Evolutionary conservation across 2,888 invertebrate species (phyloP).

Genomic region (Caenorhabditis doughertyi): DNA sequence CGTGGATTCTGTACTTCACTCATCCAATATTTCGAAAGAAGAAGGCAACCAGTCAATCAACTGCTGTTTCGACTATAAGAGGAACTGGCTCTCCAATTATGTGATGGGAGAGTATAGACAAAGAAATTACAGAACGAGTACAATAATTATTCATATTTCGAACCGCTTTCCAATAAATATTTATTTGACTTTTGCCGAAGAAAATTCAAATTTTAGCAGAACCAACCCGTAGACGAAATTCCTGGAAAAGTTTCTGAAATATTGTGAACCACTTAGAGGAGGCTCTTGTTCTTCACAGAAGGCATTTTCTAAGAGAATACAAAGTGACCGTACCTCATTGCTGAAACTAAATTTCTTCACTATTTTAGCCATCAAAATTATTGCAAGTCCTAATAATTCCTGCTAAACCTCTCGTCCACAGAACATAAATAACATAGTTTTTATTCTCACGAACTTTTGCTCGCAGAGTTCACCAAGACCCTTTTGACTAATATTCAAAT

Average conservation of each 20-base stretch:
- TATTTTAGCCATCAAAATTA: too few relatives aligned
- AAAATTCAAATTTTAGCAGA: background rate
- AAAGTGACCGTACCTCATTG: too few relatives aligned
- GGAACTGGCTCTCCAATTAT: slow-evolving; percentile 14
- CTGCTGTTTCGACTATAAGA: slow-evolving; percentile 8
- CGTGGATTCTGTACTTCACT: slow-evolving; percentile 54
- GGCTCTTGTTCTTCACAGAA: too few relatives aligned
- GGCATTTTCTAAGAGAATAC: too few relatives aligned
- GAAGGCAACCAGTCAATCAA: background rate
- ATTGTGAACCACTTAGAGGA: too few relatives aligned
- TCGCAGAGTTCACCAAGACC: slow-evolving; percentile 15
- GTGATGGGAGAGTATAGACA: background rate
- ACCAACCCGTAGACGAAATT: too few relatives aligned
- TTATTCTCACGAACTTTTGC: slow-evolving; percentile 17
- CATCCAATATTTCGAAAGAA: slow-evolving; percentile 49
- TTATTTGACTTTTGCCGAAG: too few relatives aligned
- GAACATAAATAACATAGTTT: too few relatives aligned
- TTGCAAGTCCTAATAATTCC: background rate
- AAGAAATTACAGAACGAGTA: background rate
- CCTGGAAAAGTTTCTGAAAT: too few relatives aligned
- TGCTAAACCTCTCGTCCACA: background rate
- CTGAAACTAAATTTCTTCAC: too few relatives aligned
- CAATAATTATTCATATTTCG: too few relatives aligned
- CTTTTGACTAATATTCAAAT: background rate
- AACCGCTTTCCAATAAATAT: too few relatives aligned